Evolutionary conservation across 2,797 vertebrate genomes (phyloP), one percentile per base, ranked within the genome.

Genomic region (Perodicticus potto): DNA sequence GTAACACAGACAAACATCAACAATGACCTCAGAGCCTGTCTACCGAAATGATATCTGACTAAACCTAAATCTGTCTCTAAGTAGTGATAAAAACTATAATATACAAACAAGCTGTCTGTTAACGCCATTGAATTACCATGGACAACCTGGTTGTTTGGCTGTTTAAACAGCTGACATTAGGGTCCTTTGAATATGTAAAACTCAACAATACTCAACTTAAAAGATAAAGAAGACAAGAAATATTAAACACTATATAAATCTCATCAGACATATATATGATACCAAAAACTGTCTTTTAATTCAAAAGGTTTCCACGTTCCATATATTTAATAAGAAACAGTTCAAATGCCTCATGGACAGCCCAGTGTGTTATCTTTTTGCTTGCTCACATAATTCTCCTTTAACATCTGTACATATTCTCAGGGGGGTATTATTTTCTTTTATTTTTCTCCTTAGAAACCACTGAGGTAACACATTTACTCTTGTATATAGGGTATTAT

Each of bases 341-440:
- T 49, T 92, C 81, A 85, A 84, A 96, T 59, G 65, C 88, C 34
- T 76, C 43, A 13, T 80, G 87, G 92, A 95, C 20, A 93, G 82
- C 19, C 81, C 1, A 80, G 85, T 57, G 40, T 65, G 11, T 14
- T 63, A 89, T 96, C 14, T 9, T 96, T 99, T 97, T 99, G 97
- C 99, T 98, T 45, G 43, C 43, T 45, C 97, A 97, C 98, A 34
- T 98, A 98, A 97, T 99, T 99, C 97, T 99, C 99, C 98, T 99
- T 99, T n/a, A 99, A 98, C 93, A 99, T 98, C 94, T 99, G 98
- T 91, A 99, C 97, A 98, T 99, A 99, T 97, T 99, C 98, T 97
- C 99, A 98, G 98, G 99, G 5, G 98, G 98, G 16, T 53, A 16
- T 16, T 53, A 53, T 14, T 53, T 53, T 53, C 14, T 53, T 53